Base-by-base conservation (phyloP, 2,113 vertebrate genomes). In the Taxidea taxus region DNA sequence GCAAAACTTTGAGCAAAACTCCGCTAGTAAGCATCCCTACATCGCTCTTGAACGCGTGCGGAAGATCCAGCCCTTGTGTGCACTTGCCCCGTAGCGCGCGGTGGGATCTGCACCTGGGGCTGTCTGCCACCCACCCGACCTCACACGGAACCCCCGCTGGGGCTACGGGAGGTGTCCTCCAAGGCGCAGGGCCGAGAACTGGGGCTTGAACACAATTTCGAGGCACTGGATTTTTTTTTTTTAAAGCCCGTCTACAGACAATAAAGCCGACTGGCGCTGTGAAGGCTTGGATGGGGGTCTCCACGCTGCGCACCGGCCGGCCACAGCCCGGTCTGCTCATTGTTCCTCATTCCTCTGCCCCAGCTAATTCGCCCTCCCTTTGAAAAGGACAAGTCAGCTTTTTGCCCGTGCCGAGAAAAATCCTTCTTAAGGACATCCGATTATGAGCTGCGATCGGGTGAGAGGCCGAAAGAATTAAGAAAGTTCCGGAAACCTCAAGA, bases 401-500 rank as follows among this genome's bases (percentile, higher is more conserved):
- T 75, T 62, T 49, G 81, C 72, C 51, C 13, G 25, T 2, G 77
- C 60, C 81, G 47, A 0, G 6, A 81, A 77, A 94, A 92, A 25
- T 54, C 15, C 54, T 62, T n/a, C 54, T 58, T 49, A 80, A 87
- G 95, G 1, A 10, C 56, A 68, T 37, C 60, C 12, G 47, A 78
- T 87, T 25, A 54, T 44, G 77, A 94, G 93, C 70, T 68, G 84
- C n/a, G 42, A 34, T 23, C 8, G 25, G 81, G 84, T 16, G 44
- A 94, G 60, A 91, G 47, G 84, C 42, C 8, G 95, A 82, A 54
- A 93, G 82, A 96, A 95, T 97, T 94, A 92, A 86, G 75, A 89
- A 94, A 92, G 78, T 86, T 94, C 56, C 62, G 27, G 56, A 78
- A 87, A 68, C 37, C 39, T 2, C 62, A 91, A 88, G 47, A 85